Evolutionary conservation across 2,888 invertebrate species (phyloP).

Genomic region (Hecatera dysodea): DNA sequence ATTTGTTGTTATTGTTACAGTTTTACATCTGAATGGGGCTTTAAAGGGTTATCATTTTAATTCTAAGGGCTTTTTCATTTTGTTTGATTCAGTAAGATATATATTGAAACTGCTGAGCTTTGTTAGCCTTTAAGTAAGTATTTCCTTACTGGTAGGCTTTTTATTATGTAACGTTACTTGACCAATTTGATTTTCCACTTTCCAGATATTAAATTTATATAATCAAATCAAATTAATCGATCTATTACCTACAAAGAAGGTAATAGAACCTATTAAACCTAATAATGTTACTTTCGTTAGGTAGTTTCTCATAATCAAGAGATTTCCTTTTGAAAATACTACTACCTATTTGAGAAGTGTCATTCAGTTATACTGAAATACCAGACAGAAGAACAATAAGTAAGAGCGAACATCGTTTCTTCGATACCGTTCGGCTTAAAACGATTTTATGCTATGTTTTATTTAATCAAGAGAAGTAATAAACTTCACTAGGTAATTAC

Average conservation of each 20-base stretch:
- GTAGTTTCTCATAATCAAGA: neutral
- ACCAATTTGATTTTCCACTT: neutral
- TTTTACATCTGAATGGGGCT: constrained; percentile 76
- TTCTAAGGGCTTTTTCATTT: constrained; percentile 53
- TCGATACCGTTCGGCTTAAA: constrained; percentile 68
- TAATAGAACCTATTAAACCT: neutral
- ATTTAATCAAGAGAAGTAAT: constrained; percentile 86
- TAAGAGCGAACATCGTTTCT: constrained; percentile 48
- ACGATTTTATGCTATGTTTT: constrained; percentile 83
- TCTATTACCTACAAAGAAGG: neutral
- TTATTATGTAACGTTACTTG: neutral
- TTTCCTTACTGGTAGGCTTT: neutral
- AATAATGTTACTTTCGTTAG: neutral
- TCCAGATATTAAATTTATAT: no score
- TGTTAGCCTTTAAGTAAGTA: neutral
- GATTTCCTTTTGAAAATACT: neutral
- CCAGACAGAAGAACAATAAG: constrained; percentile 51
- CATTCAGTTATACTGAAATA: neutral
- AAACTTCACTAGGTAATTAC: constrained; percentile 86
- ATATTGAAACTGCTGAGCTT: neutral
- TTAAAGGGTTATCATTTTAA: constrained; percentile 66
- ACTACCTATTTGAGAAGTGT: neutral
- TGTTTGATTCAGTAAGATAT: constrained; percentile 43
- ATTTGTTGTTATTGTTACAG: constrained; percentile 86
- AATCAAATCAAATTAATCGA: neutral